phyloP scores from a whole-genome alignment of 1,140 invertebrate genomes.

The Anoplophora glabripennis region DNA sequence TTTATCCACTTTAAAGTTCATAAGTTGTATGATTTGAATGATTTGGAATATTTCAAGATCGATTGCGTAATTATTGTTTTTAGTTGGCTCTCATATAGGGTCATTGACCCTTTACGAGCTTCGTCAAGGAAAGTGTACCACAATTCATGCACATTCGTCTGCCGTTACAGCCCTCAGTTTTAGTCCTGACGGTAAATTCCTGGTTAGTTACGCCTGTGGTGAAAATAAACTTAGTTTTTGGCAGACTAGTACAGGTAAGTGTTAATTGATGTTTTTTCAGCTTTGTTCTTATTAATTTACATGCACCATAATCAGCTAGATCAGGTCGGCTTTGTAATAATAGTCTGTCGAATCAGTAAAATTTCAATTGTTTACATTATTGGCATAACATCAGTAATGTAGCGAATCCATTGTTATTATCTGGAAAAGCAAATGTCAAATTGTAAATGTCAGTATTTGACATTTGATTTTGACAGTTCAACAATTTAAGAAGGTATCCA shows the following conservation, averaged over 20 bases:
- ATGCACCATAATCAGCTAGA: too few species aligned
- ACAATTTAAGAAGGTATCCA: background rate
- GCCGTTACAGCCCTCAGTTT: slow-evolving; percentile 91
- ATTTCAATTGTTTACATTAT: too few species aligned
- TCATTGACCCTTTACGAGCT: slow-evolving; percentile 94
- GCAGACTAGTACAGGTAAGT: slow-evolving; percentile 79
- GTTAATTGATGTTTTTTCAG: background rate
- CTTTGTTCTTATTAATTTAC: background rate
- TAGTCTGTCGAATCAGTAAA: too few species aligned
- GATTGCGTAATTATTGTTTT: slow-evolving; percentile 18
- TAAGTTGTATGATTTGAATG: background rate
- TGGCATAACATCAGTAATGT: too few species aligned
- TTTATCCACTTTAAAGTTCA: background rate
- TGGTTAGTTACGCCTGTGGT: slow-evolving; percentile 90
- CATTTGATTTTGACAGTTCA: background rate
- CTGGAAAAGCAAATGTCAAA: background rate
- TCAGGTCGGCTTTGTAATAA: too few species aligned
- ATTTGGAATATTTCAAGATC: too few species aligned
- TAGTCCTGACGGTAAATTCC: slow-evolving; percentile 94
- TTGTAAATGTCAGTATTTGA: background rate
- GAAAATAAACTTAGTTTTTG: slow-evolving; percentile 97
- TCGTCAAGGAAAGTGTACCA: slow-evolving; percentile 89
- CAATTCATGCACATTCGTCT: slow-evolving; percentile 81
- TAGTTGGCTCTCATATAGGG: slow-evolving; percentile 89
- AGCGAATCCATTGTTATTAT: too few species aligned